Evolutionary conservation across 2,888 invertebrate species (phyloP).

Genomic region (Caradrina clavipalpis): DNA sequence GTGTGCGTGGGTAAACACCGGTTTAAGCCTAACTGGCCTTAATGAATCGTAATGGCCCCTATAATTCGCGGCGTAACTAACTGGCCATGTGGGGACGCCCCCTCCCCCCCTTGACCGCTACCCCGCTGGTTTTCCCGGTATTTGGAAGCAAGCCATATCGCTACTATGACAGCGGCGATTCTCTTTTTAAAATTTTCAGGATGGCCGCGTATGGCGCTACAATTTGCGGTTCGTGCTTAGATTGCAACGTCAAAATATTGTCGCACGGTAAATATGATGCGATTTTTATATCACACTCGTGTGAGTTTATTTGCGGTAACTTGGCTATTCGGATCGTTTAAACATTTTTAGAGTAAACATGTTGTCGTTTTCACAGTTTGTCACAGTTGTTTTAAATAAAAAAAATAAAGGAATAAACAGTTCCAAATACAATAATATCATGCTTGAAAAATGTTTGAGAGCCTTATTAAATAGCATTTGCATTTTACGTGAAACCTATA

Average conservation of each 20-base stretch:
- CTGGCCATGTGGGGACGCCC: slow-evolving; percentile 88
- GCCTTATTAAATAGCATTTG: background rate
- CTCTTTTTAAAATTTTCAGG: slow-evolving; percentile 89
- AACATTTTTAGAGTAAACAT: slow-evolving; percentile 9
- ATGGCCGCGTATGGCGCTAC: slow-evolving; percentile 78
- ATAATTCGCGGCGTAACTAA: slow-evolving; percentile 92
- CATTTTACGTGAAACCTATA: background rate
- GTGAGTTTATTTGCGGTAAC: slow-evolving; percentile 24
- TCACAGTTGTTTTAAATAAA: slow-evolving; percentile 10
- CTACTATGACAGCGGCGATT: slow-evolving; percentile 86
- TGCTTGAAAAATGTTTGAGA: background rate
- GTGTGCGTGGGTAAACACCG: slow-evolving; percentile 91
- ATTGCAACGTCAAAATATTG: slow-evolving; percentile 73
- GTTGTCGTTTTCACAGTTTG: background rate
- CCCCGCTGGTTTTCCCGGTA: slow-evolving; percentile 71
- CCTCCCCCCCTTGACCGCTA: slow-evolving; percentile 62
- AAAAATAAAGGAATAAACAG: slow-evolving; percentile 9
- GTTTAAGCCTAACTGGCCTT: slow-evolving; percentile 92
- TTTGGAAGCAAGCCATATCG: slow-evolving; percentile 90
- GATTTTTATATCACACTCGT: slow-evolving; percentile 38
- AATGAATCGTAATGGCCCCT: slow-evolving; percentile 92
- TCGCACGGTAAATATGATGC: slow-evolving; percentile 43
- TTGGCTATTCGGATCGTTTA: slow-evolving; percentile 7
- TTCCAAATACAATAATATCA: slow-evolving; percentile 10
- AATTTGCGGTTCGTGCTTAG: slow-evolving; percentile 88